These are phyloP conservation scores for Eupsilia transversa DNA, from an alignment of 2,888 invertebrate genomes.

Conservation along the genomic window DNA sequence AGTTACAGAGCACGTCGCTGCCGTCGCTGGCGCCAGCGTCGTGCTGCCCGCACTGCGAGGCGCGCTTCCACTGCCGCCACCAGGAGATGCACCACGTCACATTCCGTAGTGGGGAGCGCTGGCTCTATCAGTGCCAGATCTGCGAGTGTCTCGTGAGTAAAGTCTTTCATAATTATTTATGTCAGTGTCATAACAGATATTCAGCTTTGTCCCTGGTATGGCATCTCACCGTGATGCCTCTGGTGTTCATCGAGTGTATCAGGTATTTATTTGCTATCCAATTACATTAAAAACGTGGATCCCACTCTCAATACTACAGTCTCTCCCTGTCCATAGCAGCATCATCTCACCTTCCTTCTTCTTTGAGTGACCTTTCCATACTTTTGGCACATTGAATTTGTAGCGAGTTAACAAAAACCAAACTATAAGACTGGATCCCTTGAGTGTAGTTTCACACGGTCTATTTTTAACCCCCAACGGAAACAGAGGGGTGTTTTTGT, in stretches of 20 bases:
- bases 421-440: too few relatives aligned
- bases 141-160: slow-evolving; percentile 94
- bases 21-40: slow-evolving; percentile 88
- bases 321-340: neutral
- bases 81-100: slow-evolving; percentile 94
- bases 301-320: neutral
- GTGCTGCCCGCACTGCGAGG: slow-evolving; percentile 96
- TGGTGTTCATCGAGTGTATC: neutral
- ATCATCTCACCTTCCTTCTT: neutral
- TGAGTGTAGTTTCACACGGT: neutral
- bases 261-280: neutral
- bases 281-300: neutral
- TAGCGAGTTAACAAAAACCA: neutral
- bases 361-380: neutral
- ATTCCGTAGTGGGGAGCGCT: slow-evolving; percentile 95
- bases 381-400: neutral
- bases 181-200: neutral
- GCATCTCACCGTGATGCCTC: neutral
- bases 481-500: too few relatives aligned
- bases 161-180: neutral
- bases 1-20: slow-evolving; percentile 89
- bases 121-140: slow-evolving; percentile 97
- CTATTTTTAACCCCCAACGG: neutral
- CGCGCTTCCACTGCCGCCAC: slow-evolving; percentile 93
- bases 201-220: neutral